Conservation (phyloP, 2,797 vertebrate genomes). For the Myotis myotis region DNA sequence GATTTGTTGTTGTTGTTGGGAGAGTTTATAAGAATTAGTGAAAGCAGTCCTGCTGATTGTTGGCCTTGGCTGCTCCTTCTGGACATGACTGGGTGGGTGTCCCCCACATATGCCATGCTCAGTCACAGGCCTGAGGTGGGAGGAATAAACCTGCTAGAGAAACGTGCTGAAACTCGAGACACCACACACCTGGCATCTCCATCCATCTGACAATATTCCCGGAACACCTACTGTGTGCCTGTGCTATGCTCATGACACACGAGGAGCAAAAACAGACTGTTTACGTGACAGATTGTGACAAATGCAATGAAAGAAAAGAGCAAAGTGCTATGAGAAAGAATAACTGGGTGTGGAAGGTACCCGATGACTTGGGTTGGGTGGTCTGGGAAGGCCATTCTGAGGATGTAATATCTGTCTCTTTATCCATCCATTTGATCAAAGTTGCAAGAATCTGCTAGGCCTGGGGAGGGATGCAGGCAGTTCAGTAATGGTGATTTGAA, state of each 20-base stretch:
- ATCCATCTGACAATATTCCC: background rate
- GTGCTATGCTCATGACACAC: accelerated
- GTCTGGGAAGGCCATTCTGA: background rate
- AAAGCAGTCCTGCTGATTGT: background rate
- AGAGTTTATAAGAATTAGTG: background rate
- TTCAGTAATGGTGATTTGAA: background rate
- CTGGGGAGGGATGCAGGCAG: background rate
- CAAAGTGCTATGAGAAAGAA: too few species aligned
- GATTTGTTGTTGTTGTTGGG: background rate
- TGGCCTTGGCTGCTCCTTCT: background rate
- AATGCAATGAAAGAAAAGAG: background rate
- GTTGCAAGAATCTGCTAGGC: background rate
- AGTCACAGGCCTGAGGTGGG: background rate
- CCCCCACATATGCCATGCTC: background rate
- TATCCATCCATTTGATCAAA: too few species aligned
- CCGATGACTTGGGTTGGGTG: accelerated
- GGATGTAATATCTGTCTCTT: background rate
- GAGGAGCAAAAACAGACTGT: background rate
- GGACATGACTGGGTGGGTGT: background rate
- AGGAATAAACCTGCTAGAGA: background rate
- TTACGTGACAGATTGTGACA: background rate
- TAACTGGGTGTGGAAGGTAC: accelerated
- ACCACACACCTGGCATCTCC: background rate
- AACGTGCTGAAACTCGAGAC: background rate
- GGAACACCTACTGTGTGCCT: background rate